Evolutionary conservation across 2,113 vertebrate genomes (phyloP).

Genomic region (Sialia sialis): DNA sequence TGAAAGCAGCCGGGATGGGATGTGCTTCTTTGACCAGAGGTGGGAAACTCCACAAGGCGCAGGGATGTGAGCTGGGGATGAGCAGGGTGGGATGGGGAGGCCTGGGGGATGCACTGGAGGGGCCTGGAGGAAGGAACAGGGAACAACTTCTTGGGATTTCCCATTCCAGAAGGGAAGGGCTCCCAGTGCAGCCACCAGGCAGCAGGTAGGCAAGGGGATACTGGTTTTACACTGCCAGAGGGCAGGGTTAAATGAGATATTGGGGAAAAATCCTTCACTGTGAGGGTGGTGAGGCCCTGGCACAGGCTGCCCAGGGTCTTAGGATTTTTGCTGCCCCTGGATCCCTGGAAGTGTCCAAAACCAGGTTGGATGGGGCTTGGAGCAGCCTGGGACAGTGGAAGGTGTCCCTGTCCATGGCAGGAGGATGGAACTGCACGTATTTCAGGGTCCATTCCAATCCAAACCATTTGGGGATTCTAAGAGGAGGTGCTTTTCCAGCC

Average conservation of each 20-base stretch:
- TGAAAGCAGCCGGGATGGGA: background rate
- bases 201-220: background rate
- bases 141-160: background rate
- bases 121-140: background rate
- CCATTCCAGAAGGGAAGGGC: background rate
- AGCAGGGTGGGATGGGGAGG: background rate
- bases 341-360: background rate
- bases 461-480: background rate
- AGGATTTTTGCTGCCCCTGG: background rate
- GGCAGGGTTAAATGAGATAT: background rate
- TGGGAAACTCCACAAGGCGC: background rate
- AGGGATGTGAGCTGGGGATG: background rate
- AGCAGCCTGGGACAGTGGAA: background rate
- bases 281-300: background rate
- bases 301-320: background rate
- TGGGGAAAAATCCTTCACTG: background rate
- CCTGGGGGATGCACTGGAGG: rapidly evolving
- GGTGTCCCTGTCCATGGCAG: background rate
- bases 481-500: background rate
- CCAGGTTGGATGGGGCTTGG: background rate
- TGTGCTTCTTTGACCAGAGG: background rate
- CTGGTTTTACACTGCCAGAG: background rate
- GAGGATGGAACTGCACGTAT: rapidly evolving
- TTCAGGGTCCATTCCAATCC: background rate
- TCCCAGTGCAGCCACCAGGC: background rate